Evolutionary conservation across 2,113 vertebrate species (phyloP).

Genomic region (Ptychochromis oligacanthus): DNA sequence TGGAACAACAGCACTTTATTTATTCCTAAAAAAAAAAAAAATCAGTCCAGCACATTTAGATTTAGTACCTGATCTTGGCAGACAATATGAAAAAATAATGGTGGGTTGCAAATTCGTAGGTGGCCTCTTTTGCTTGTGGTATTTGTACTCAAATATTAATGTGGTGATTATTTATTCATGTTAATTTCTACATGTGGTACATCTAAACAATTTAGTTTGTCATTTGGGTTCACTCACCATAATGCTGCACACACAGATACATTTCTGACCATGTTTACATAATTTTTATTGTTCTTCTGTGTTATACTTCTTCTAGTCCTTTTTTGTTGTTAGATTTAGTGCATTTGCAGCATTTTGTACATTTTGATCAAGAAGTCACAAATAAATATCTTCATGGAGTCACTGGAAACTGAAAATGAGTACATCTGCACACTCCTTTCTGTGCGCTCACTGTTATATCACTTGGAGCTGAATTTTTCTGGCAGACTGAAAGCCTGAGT

Average conservation of each 20-base stretch:
- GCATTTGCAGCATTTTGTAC: background rate
- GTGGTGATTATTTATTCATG: conserved; percentile 69
- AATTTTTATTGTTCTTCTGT: conserved; percentile 1
- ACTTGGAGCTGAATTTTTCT: background rate
- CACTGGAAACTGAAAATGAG: background rate
- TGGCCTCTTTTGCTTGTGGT: conserved; percentile 38
- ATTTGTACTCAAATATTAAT: conserved; percentile 64
- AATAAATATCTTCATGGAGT: background rate
- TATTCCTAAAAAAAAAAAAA: background rate
- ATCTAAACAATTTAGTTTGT: conserved; percentile 24
- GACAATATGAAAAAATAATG: background rate
- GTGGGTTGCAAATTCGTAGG: conserved; percentile 21
- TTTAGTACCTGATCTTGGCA: background rate
- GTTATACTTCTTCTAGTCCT: background rate
- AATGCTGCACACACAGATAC: conserved; percentile 12
- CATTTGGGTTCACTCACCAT: background rate
- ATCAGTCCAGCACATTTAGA: conserved; percentile 10
- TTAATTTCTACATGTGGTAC: conserved; percentile 38
- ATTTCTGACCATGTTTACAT: background rate
- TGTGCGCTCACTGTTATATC: conserved; percentile 3
- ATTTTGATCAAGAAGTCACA: background rate
- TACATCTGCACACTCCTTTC: background rate
- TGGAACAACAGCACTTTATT: background rate
- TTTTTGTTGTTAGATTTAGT: background rate
- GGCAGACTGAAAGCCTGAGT: conserved; percentile 5